phyloP scores from a whole-genome alignment of 2,113 vertebrate species.

The Cyprinodon brontotheroides region DNA sequence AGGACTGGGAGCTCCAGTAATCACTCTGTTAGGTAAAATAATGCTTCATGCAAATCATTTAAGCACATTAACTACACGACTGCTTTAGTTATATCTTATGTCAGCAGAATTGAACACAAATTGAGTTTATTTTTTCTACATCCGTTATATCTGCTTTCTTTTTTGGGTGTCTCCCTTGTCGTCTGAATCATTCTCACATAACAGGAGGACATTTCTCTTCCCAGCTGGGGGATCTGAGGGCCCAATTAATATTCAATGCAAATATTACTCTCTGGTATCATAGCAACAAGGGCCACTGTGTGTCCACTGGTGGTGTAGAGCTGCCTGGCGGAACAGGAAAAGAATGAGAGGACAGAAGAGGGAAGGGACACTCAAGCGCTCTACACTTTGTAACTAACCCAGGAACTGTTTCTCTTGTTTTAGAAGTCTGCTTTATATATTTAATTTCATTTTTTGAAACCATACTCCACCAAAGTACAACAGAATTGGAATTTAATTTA shows the following conservation, averaged over 20 bases:
- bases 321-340: constrained; percentile 28
- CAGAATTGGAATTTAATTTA: constrained; percentile 52
- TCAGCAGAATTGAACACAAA: constrained; percentile 8
- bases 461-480: neutral
- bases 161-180: constrained; percentile 20
- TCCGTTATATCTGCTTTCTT: constrained; percentile 10
- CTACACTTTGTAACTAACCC: neutral
- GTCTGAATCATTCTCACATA: constrained; percentile 41
- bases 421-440: constrained; percentile 6
- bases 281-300: constrained; percentile 72
- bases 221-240: constrained; percentile 46
- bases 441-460: neutral
- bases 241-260: constrained; percentile 77
- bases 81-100: neutral
- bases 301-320: constrained; percentile 41
- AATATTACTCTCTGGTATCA: constrained; percentile 74
- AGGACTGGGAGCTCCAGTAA: constrained; percentile 40
- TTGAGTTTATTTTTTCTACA: neutral
- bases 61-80: neutral
- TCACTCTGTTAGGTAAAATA: constrained; percentile 33
- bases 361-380: constrained; percentile 6
- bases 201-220: constrained; percentile 53
- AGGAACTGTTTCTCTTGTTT: constrained; percentile 17
- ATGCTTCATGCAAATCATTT: constrained; percentile 33
- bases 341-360: constrained; percentile 37